Evolutionary conservation across 2,888 invertebrate species (phyloP).

Genomic region (Tetrapedia diversipes): DNA sequence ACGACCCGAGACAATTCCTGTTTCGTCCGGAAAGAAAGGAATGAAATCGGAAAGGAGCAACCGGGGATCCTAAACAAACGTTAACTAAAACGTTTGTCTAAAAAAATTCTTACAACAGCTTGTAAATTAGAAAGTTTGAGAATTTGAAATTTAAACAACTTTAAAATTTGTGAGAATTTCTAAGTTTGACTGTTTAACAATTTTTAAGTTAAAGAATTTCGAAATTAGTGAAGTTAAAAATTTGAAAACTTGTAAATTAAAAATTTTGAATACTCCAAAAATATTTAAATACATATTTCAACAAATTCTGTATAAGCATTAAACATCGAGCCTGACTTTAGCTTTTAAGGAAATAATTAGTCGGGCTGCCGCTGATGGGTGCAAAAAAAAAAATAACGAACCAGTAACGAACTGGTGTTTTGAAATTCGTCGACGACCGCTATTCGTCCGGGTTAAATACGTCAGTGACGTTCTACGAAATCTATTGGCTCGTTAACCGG

Average conservation of each 20-base stretch:
- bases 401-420: slow-evolving; percentile 7
- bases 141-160: not conserved
- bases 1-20: not conserved
- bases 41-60: slow-evolving; percentile 32
- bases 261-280: too few species aligned
- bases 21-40: not conserved
- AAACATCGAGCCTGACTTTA: too few species aligned
- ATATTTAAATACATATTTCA: too few species aligned
- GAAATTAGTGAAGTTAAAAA: not conserved
- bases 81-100: too few species aligned
- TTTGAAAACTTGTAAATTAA: not conserved
- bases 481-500: slow-evolving; percentile 59
- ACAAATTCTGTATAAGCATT: too few species aligned
- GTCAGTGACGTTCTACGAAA: slow-evolving; percentile 57
- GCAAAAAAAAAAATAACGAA: not conserved
- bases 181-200: not conserved
- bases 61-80: not conserved
- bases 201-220: not conserved
- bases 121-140: too few species aligned
- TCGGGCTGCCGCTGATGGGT: not conserved
- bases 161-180: not conserved
- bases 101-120: too few species aligned
- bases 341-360: not conserved
- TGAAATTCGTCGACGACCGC: slow-evolving; percentile 52
- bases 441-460: slow-evolving; percentile 61